phyloP scores from a whole-genome alignment of 23 tunicate species.

The Diplosoma virens region DNA sequence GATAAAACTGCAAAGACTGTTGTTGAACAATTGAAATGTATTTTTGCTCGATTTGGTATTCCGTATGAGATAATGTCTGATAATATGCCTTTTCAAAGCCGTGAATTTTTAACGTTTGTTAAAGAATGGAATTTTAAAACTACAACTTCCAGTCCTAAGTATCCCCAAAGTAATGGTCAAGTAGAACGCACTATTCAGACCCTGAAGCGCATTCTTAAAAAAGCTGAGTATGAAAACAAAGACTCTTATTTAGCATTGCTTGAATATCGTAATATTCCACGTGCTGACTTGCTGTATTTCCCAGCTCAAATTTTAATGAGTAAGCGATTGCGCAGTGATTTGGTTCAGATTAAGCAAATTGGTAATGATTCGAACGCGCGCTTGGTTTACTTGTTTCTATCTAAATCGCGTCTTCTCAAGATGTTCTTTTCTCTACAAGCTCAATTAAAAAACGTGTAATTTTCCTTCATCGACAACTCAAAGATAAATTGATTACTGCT shows the following conservation, averaged over 20 bases:
- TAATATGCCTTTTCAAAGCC: conserved; percentile 36
- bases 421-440: no score
- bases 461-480: no score
- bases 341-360: no score
- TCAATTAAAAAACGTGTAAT: no score
- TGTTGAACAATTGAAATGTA: conserved; percentile 1
- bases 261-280: conserved; percentile 22
- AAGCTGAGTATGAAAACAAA: conserved; percentile 12
- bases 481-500: no score
- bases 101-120: conserved; percentile 7
- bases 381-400: no score
- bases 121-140: conserved; percentile 14
- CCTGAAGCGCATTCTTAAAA: conserved; percentile 17
- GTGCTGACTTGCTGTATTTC: conserved; percentile 6
- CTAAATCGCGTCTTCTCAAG: no score
- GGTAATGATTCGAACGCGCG: no score
- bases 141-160: conserved; percentile 33
- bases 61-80: conserved; percentile 18
- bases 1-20: conserved; percentile 33
- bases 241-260: conserved; percentile 29
- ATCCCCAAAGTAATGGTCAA: conserved; percentile 30
- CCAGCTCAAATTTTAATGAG: conserved; percentile 25
- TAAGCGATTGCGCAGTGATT: conserved; percentile 10
- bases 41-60: conserved; percentile 43
- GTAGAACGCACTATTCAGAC: conserved; percentile 34